Evolutionary conservation across 1,140 invertebrate genomes (phyloP), one percentile per base, ranked within the genome.

Genomic region (Babylonia areolata): DNA sequence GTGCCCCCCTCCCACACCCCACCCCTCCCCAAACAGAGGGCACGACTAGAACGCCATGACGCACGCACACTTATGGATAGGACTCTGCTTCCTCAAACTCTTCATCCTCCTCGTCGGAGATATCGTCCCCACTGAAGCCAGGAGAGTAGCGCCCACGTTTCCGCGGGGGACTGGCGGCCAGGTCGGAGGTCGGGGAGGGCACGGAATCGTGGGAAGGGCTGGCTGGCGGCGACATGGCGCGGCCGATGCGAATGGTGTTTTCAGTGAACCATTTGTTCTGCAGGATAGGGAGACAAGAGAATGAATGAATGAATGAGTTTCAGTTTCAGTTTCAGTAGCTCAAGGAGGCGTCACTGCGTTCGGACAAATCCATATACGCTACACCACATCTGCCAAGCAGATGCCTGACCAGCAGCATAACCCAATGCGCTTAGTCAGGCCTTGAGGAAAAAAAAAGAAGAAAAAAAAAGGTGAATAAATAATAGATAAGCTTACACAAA

Each of bases 201-300:
- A 81, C 81, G 23, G 86, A 86, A 37, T 86, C 73, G 37, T 84
- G 85, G 20, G 88, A 82, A 39, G 89, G 89, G 84, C 90, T 90
- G n/a, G 97, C 97, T 89, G 89, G 97, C 97, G 98, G 97, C 89
- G 97, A 98, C 28, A 98, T 95, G 15, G 97, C 98, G 94, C 98
- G 97, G 94, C 97, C 96, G 71, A 99, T 95, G 86, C 97, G 96
- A 9, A 96, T 97, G 94, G 97, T 98, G 33, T 97, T 96, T 94
- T 98, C 97, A 92, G 97, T 97, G 97, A 97, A 98, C 91, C 98
- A 97, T 90, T 96, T 96, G 75, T 97, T 97, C 95, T 95, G 90
- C 33, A 91, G 46, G 42, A 46, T 5, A 17, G 46, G 46, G 46
- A 17, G 46, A 17, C 35, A 81, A 33, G 35, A 11, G 31, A 9